phyloP scores from a whole-genome alignment of 2,113 vertebrate genomes.

The Epinephelus moara region DNA sequence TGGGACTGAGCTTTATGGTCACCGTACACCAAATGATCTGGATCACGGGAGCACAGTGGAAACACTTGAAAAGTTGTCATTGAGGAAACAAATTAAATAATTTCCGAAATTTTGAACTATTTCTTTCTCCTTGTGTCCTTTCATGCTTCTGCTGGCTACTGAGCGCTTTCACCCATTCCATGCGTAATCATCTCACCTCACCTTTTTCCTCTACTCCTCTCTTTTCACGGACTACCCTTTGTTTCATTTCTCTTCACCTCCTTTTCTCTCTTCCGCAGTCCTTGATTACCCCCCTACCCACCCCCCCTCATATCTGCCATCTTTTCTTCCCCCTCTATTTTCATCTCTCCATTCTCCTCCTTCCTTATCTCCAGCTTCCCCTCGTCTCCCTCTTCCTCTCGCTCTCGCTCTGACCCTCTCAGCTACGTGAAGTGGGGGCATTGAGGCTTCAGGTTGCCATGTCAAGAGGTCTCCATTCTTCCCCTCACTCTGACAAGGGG shows the following conservation, averaged over 20 bases:
- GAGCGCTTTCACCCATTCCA: background rate
- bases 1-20: too few relatives aligned
- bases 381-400: conserved; percentile 38
- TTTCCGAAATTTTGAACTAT: background rate
- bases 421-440: conserved; percentile 81
- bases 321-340: conserved; percentile 19
- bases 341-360: conserved; percentile 24
- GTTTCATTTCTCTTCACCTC: background rate
- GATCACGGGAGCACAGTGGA: too few relatives aligned
- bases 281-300: background rate
- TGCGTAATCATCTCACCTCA: background rate
- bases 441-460: conserved; percentile 84
- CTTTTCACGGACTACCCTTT: background rate
- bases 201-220: background rate
- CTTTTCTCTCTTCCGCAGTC: background rate
- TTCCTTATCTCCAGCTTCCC: conserved; percentile 57
- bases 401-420: conserved; percentile 70
- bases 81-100: background rate
- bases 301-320: background rate
- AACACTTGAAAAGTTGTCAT: too few relatives aligned
- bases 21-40: too few relatives aligned
- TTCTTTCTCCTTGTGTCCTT: background rate
- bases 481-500: conserved; percentile 80
- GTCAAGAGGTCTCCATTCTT: conserved; percentile 86
- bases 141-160: background rate